These are phyloP conservation scores for Chlorodrepanis virens DNA, from an alignment of 2,113 vertebrate genomes.

Conservation along the genomic window DNA sequence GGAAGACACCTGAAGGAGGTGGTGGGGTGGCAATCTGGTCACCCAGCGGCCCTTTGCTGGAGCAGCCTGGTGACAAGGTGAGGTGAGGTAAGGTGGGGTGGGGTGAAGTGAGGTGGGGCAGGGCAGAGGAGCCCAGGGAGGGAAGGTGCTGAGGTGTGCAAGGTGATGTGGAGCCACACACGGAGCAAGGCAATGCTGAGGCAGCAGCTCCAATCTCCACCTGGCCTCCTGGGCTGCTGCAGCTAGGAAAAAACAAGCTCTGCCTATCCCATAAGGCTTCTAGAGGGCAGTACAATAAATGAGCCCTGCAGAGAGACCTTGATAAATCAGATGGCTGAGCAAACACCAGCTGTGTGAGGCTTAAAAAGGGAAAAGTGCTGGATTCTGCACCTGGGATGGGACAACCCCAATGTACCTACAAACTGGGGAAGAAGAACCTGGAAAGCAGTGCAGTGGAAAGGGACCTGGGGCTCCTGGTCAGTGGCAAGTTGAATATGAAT, in stretches of 20 bases:
- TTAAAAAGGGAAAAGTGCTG: neutral
- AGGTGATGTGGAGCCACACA: neutral
- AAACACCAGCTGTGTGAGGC: neutral
- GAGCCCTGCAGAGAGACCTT: neutral
- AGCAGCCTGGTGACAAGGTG: neutral
- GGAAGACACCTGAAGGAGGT: neutral
- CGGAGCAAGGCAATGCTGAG: neutral
- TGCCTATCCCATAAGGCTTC: neutral
- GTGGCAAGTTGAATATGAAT: neutral
- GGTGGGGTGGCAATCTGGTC: neutral
- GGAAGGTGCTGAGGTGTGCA: neutral
- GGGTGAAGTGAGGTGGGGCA: fast-evolving
- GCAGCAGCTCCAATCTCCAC: neutral
- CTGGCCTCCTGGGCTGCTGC: neutral
- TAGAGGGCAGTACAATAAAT: neutral
- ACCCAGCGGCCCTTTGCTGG: neutral
- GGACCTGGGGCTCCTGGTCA: neutral
- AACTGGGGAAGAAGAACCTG: neutral
- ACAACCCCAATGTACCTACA: neutral
- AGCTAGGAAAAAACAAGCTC: neutral
- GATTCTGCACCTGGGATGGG: neutral
- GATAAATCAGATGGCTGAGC: neutral
- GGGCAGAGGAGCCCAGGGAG: fast-evolving
- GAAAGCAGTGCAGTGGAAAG: neutral
- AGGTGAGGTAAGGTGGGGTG: neutral